phyloP scores from a whole-genome alignment of 2,888 invertebrate genomes.

The Mechanitis messenoides region DNA sequence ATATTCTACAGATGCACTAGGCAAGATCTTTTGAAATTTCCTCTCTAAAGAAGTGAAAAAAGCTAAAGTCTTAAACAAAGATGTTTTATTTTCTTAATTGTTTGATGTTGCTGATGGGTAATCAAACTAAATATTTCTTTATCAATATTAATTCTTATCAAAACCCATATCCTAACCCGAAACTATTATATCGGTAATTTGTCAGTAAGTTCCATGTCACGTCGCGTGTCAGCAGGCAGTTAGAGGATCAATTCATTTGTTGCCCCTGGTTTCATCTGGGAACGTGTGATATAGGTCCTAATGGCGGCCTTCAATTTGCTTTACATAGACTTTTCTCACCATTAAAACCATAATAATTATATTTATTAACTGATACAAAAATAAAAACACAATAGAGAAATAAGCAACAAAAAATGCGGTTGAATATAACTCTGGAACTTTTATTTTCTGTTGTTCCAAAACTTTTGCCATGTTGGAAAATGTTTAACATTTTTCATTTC shows the following conservation, averaged over 20 bases:
- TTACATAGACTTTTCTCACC: background rate
- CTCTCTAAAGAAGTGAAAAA: too few species aligned
- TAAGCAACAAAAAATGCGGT: constrained; percentile 18
- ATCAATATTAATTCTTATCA: too few species aligned
- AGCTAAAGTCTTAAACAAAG: too few species aligned
- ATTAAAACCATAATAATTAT: too few species aligned
- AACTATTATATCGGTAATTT: background rate
- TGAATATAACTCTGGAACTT: constrained; percentile 15
- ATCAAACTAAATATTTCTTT: too few species aligned
- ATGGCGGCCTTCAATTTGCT: constrained; percentile 24
- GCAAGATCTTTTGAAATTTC: too few species aligned
- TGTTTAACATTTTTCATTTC: constrained; percentile 15
- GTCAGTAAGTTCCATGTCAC: constrained; percentile 5
- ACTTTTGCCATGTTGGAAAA: constrained; percentile 15
- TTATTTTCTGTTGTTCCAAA: constrained; percentile 5
- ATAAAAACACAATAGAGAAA: background rate
- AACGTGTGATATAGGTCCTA: constrained; percentile 33
- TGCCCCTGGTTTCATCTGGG: constrained; percentile 36
- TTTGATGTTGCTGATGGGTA: too few species aligned
- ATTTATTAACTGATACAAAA: background rate
- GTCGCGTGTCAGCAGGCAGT: constrained; percentile 35
- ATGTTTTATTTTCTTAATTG: too few species aligned
- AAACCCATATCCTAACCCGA: background rate
- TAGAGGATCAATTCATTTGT: constrained; percentile 34
- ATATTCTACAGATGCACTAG: too few species aligned